Evolutionary conservation across 2,797 vertebrate species (phyloP).

Genomic region (Novumbra hubbsi): DNA sequence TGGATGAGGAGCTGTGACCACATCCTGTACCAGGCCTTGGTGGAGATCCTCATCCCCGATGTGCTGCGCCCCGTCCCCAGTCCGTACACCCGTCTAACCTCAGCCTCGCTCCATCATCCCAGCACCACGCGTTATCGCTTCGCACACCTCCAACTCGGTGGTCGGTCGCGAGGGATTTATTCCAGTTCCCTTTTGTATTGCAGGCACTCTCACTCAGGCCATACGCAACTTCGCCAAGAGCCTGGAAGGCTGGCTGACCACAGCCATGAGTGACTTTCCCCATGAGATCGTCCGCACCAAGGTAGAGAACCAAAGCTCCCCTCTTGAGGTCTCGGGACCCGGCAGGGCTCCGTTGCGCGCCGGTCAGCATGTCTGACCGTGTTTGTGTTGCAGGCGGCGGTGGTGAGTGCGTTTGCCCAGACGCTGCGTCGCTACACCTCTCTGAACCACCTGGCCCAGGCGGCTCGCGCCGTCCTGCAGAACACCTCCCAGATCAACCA

Average conservation of each 20-base stretch:
- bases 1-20: slow-evolving; percentile 99
- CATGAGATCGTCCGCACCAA: slow-evolving; percentile 91
- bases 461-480: slow-evolving; percentile 92
- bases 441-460: slow-evolving; percentile 95
- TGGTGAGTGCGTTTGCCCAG: slow-evolving; percentile 95
- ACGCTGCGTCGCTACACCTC: slow-evolving; percentile 94
- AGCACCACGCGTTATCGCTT: not conserved
- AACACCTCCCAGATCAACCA: slow-evolving; percentile 99
- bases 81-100: slow-evolving; percentile 67
- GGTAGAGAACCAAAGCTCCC: slow-evolving; percentile 65
- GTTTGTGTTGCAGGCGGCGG: slow-evolving; percentile 77
- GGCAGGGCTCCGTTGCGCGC: too few relatives aligned
- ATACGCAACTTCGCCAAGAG: slow-evolving; percentile 98
- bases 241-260: slow-evolving; percentile 93
- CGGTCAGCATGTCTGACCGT: not conserved
- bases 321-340: not conserved
- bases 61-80: slow-evolving; percentile 95
- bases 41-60: slow-evolving; percentile 95
- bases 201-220: slow-evolving; percentile 95
- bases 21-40: slow-evolving; percentile 95
- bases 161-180: not conserved
- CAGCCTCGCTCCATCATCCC: not conserved
- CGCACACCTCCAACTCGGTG: not conserved
- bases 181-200: slow-evolving; percentile 8
- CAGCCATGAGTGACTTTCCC: slow-evolving; percentile 92